Percentiles rank a stretch among this genome's conserved stretches.
These are phyloP conservation scores for Cryptocephalus moraei DNA, from an alignment of 2,888 invertebrate genomes.

Conservation along the genomic window DNA sequence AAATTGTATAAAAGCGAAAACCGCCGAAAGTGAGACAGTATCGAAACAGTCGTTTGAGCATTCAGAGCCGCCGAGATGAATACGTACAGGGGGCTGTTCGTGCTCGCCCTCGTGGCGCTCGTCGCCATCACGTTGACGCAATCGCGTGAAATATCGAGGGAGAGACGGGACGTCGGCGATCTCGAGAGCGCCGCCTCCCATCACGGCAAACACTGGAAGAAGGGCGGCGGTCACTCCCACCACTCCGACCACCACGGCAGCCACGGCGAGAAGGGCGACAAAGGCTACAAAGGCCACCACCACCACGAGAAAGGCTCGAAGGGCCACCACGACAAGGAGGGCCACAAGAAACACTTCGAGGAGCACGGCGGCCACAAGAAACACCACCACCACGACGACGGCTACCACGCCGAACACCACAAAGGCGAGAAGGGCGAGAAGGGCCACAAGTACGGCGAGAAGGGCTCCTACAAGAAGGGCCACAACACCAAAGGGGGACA, in stretches of 20 bases:
- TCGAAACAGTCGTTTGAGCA: constrained; percentile 7
- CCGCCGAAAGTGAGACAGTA: constrained; percentile 21
- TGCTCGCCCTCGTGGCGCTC: constrained; percentile 49
- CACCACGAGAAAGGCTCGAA: constrained; percentile 52
- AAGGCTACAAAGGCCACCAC: constrained; percentile 56
- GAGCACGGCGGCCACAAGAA: constrained; percentile 54
- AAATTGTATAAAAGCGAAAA: constrained; percentile 27
- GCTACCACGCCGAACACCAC: constrained; percentile 55
- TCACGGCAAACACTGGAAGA: constrained; percentile 38
- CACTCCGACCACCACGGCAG: constrained; percentile 45
- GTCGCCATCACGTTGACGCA: constrained; percentile 38
- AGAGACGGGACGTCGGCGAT: constrained; percentile 42
- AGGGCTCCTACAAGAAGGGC: constrained; percentile 72
- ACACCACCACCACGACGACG: constrained; percentile 50
- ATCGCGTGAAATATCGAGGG: constrained; percentile 44
- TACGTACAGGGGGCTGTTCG: constrained; percentile 59
- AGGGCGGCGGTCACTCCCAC: constrained; percentile 47
- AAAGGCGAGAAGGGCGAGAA: constrained; percentile 61
- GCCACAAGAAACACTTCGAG: constrained; percentile 51
- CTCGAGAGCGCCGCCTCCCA: constrained; percentile 43
- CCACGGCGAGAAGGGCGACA: constrained; percentile 52
- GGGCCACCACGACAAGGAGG: constrained; percentile 59
- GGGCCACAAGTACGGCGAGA: constrained; percentile 52
- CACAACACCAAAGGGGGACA: constrained; percentile 78
- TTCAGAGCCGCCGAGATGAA: constrained; percentile 17